Conservation (phyloP, 2,113 vertebrate genomes). For the Coracopsis vasa region DNA sequence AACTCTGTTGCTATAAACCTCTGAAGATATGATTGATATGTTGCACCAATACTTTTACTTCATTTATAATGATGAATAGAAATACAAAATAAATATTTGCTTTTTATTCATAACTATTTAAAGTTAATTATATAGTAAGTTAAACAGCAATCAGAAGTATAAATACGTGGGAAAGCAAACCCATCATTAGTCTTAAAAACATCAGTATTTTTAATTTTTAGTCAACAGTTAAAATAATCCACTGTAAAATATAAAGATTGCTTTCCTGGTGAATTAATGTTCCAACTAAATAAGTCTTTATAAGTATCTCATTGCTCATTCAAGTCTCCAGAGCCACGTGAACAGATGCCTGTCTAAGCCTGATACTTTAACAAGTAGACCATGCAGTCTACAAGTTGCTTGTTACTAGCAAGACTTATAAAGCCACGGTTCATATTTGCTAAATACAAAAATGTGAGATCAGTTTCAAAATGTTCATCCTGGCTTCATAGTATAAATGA, state of each 20-base stretch:
- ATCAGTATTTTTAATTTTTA: not conserved
- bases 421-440: not conserved
- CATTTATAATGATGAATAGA: not conserved
- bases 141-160: not conserved
- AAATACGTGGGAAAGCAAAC: not conserved
- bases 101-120: not conserved
- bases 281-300: not conserved
- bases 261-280: not conserved
- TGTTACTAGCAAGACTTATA: not conserved
- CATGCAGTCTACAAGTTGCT: not conserved
- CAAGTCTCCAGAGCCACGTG: not conserved
- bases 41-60: not conserved
- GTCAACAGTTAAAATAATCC: not conserved
- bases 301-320: not conserved
- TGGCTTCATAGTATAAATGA: not conserved
- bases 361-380: not conserved
- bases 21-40: not conserved
- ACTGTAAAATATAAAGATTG: not conserved
- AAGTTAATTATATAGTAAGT: not conserved
- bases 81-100: constrained; percentile 14
- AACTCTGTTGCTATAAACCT: not conserved
- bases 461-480: not conserved
- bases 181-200: not conserved
- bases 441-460: not conserved
- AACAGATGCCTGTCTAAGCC: not conserved